Conservation (phyloP, 2,888 invertebrate species). For the Polydrusus cervinus region DNA sequence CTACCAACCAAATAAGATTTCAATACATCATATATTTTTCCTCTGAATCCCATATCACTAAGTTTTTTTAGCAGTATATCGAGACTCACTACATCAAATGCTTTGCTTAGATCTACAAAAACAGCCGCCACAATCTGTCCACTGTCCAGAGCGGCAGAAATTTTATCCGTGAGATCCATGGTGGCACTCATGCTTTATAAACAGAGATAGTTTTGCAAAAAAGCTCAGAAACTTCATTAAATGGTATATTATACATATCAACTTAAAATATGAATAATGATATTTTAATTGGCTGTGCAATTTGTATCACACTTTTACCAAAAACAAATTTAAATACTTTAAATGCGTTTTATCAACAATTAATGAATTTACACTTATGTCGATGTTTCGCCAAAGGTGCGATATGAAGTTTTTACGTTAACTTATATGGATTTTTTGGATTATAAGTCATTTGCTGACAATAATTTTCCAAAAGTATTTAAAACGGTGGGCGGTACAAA, state of each 20-base stretch:
- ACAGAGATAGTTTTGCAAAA: no score
- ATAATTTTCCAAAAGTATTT: neutral
- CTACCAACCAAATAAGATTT: no score
- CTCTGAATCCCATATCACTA: no score
- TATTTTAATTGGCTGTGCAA: neutral
- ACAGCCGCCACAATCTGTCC: no score
- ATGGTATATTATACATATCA: neutral
- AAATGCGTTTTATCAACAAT: conserved; percentile 1
- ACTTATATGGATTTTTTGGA: neutral
- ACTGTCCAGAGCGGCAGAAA: no score
- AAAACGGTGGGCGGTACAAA: neutral
- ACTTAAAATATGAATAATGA: neutral
- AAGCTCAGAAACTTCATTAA: no score
- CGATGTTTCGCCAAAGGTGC: conserved; percentile 21
- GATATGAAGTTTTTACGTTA: conserved; percentile 1
- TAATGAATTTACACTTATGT: conserved; percentile 7
- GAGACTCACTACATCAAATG: no score
- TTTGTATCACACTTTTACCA: neutral
- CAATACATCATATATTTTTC: no score
- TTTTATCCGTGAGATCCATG: neutral
- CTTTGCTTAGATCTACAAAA: no score
- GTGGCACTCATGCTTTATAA: neutral
- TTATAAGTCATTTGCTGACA: neutral
- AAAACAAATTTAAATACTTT: conserved; percentile 1
- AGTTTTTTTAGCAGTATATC: no score